Percentiles rank a stretch among this genome's conserved stretches.
phyloP scores from a whole-genome alignment of 2,888 invertebrate genomes.

The Hypercompe scribonia region DNA sequence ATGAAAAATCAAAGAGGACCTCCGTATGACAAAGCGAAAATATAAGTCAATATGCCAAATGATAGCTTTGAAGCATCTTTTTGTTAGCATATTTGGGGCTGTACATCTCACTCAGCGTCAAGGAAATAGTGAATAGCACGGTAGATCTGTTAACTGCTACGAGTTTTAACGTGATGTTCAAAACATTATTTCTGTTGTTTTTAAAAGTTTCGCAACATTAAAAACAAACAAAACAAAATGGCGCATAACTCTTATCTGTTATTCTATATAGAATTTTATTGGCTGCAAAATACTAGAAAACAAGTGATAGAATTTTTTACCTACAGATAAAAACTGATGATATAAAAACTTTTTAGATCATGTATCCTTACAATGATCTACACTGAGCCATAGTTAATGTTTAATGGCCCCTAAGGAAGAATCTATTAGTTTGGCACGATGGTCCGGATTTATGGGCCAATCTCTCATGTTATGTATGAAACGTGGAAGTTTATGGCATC shows the following conservation, averaged over 20 bases:
- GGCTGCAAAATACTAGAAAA: background rate
- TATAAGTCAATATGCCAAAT: no score
- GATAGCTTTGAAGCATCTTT: no score
- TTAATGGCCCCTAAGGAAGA: constrained; percentile 71
- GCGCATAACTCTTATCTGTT: no score
- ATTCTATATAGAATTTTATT: background rate
- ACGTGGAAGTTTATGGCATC: constrained; percentile 46
- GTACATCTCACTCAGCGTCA: no score
- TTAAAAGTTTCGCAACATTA: background rate
- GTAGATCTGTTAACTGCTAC: background rate
- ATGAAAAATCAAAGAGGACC: no score
- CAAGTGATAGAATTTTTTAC: background rate
- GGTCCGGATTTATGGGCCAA: constrained; percentile 69
- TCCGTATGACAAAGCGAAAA: no score
- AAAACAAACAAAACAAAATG: background rate
- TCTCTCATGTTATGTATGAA: constrained; percentile 61
- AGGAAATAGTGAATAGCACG: background rate
- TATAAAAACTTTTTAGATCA: constrained; percentile 35
- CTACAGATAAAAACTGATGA: background rate
- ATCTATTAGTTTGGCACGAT: constrained; percentile 72
- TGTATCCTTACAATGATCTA: constrained; percentile 38
- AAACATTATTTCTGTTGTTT: no score
- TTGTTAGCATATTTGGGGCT: no score
- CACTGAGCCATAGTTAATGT: constrained; percentile 57
- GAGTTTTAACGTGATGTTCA: background rate